These are phyloP conservation scores for Protosalanx chinensis DNA, from an alignment of 2,797 vertebrate genomes.

Conservation along the genomic window DNA sequence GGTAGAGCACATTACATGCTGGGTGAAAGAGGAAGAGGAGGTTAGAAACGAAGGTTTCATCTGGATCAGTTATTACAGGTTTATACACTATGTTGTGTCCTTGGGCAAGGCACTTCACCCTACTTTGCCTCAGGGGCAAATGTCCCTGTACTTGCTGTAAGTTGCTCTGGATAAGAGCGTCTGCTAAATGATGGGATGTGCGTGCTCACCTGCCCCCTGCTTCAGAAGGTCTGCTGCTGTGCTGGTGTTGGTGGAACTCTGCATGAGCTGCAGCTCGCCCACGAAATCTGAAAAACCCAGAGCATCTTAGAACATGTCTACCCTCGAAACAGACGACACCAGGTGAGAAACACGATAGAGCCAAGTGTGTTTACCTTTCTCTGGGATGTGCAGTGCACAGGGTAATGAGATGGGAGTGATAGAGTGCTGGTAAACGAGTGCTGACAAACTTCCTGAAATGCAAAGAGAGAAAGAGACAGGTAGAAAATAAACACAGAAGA, in stretches of 20 bases:
- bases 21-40: conserved; percentile 10
- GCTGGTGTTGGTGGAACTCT: conserved; percentile 80
- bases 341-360: too few relatives aligned
- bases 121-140: too few relatives aligned
- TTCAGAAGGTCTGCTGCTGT: conserved; percentile 87
- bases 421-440: conserved; percentile 90
- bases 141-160: too few relatives aligned
- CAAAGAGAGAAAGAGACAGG: conserved; percentile 15
- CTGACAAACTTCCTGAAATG: conserved; percentile 84
- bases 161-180: too few relatives aligned
- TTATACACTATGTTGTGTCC: not conserved
- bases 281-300: conserved; percentile 74
- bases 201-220: conserved; percentile 82
- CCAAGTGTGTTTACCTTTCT: conserved; percentile 69
- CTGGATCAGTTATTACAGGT: not conserved
- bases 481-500: conserved; percentile 2
- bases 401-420: conserved; percentile 89
- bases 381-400: conserved; percentile 82
- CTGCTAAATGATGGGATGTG: too few relatives aligned
- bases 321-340: not conserved
- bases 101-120: too few relatives aligned
- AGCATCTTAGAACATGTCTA: not conserved
- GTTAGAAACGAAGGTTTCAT: not conserved
- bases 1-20: conserved; percentile 91
- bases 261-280: conserved; percentile 76